phyloP scores from a whole-genome alignment of 2,888 invertebrate species.

The Parthenolecanium corni region DNA sequence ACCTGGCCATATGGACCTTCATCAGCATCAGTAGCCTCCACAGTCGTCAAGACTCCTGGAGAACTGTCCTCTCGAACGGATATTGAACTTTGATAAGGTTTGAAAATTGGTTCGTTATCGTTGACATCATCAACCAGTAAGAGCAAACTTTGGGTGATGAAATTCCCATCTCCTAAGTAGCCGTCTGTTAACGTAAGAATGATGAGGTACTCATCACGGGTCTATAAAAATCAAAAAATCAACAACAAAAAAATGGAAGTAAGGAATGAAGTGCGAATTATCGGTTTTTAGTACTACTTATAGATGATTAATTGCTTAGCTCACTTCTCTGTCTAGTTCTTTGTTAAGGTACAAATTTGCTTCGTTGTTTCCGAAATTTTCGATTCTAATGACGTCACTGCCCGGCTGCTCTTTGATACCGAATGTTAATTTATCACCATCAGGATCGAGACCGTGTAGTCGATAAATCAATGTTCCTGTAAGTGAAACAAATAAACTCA shows the following conservation, averaged over 20 bases:
- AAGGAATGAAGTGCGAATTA: neutral
- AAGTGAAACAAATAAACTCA: slow-evolving; percentile 33
- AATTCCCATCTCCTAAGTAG: slow-evolving; percentile 72
- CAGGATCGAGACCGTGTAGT: slow-evolving; percentile 69
- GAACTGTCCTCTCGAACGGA: slow-evolving; percentile 66
- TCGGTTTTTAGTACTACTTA: neutral
- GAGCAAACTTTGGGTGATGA: slow-evolving; percentile 77
- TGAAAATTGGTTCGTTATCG: slow-evolving; percentile 80
- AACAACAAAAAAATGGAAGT: neutral
- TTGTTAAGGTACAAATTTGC: slow-evolving; percentile 78
- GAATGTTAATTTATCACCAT: slow-evolving; percentile 70
- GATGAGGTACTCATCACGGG: slow-evolving; percentile 75
- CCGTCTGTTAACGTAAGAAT: slow-evolving; percentile 82
- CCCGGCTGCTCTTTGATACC: slow-evolving; percentile 65
- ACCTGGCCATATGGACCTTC: slow-evolving; percentile 87
- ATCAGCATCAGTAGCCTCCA: slow-evolving; percentile 80
- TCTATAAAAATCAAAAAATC: slow-evolving; percentile 40
- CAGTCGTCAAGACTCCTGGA: slow-evolving; percentile 60
- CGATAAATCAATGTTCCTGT: slow-evolving; percentile 71
- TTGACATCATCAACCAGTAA: slow-evolving; percentile 83
- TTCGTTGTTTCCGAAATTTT: slow-evolving; percentile 66
- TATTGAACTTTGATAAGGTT: slow-evolving; percentile 71
- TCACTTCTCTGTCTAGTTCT: slow-evolving; percentile 80
- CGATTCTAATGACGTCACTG: slow-evolving; percentile 71
- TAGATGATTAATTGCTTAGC: slow-evolving; percentile 31